phyloP scores from a whole-genome alignment of 2,888 invertebrate species.

The Drosophila picticornis region DNA sequence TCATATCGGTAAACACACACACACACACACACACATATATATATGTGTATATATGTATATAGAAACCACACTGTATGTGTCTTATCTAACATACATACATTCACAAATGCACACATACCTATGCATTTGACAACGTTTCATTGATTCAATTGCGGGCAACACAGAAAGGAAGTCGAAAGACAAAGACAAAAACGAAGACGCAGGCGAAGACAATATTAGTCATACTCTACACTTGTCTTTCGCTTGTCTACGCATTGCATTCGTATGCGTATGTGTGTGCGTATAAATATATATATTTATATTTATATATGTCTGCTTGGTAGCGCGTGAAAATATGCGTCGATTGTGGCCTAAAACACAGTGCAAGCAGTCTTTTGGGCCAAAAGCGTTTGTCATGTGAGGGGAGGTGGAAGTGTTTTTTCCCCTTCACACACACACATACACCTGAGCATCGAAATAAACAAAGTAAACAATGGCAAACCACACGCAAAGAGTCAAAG shows the following conservation, averaged over 20 bases:
- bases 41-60: no score
- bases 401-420: constrained; percentile 35
- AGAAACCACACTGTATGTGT: background rate
- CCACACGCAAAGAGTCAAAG: constrained; percentile 11
- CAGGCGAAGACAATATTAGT: constrained; percentile 40
- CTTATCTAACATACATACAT: constrained; percentile 25
- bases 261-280: background rate
- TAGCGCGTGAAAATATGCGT: constrained; percentile 48
- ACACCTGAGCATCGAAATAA: constrained; percentile 15
- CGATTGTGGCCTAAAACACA: constrained; percentile 22
- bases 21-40: background rate
- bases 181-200: constrained; percentile 5
- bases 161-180: constrained; percentile 46
- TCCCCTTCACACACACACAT: constrained; percentile 1
- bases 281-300: background rate
- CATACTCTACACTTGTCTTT: constrained; percentile 50
- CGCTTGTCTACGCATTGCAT: constrained; percentile 22
- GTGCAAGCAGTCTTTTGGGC: constrained; percentile 37
- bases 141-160: constrained; percentile 39
- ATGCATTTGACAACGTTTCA: constrained; percentile 14
- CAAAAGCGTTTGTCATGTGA: constrained; percentile 40
- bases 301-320: constrained; percentile 19
- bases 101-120: background rate
- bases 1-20: constrained; percentile 18
- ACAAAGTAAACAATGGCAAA: constrained; percentile 32